Base-by-base conservation (phyloP, 2,888 invertebrate genomes). In the Priocnemis perturbator region DNA sequence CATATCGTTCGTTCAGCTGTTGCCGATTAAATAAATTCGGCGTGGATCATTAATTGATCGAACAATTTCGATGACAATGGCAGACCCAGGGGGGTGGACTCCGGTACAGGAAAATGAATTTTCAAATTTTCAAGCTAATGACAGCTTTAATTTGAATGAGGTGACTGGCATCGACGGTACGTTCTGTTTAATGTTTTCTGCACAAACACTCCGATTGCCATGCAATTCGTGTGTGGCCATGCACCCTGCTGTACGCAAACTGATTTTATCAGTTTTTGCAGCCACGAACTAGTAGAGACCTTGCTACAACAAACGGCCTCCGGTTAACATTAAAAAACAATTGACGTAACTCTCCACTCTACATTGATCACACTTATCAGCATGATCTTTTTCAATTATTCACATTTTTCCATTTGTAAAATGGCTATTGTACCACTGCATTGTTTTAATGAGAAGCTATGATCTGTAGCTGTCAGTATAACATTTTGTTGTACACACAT, bases 131-230 rank as follows among this genome's bases (percentile, higher is more conserved):
- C 84, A 89, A 66, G 76, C 89, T 4, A 88, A 83, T 76, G 93
- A 93, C 81, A 92, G 91, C 62, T 94, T 94, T 85, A 93, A 93
- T 88, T 90, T 93, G 44, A 92, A 92, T 74, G 94, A 94, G 84
- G 91, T 94, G 56, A 91, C 92, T 79, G 94, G 93, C 85, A 91
- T 94, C 77, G 94, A 94, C 89, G 94, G 94, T 93, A 90, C 89
- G 89, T 86, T 71, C 61, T 55, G 57, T 55, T 17, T 50, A n/a
- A 67, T n/a, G 9, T 17, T 15, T 21, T 37, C 37, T 11, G n/a
- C 11, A 11, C 4, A 37, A 37, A 37, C 37, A 11, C 14, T 37
- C 1, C 14, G 11, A 37, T 37, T 37, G 21, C 67, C 14, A 55
- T 48, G 3, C 0, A 23, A 44, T 23, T 21, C 20, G 20, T 20